Percentiles rank a stretch among this genome's conserved stretches.
phyloP scores from a whole-genome alignment of 2,113 vertebrate species.

The Nibea albiflora region DNA sequence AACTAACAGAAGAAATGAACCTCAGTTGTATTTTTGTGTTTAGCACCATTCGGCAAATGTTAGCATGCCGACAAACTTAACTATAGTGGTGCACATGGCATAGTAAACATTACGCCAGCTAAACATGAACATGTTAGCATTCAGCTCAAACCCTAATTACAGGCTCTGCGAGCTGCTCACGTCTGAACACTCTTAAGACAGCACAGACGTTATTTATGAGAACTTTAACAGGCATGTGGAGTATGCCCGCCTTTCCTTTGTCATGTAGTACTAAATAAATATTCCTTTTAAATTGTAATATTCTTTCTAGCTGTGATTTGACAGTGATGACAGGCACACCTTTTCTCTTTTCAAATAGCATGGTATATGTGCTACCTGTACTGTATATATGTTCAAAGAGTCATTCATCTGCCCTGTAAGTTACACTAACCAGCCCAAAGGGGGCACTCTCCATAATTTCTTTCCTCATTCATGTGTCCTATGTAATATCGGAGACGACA shows the following conservation, averaged over 20 bases:
- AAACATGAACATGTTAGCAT: not conserved
- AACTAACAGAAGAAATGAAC: not conserved
- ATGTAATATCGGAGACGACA: constrained; percentile 27
- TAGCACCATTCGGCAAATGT: not conserved
- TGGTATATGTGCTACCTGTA: not conserved
- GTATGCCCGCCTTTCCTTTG: not conserved
- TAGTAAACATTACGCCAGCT: not conserved
- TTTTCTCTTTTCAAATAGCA: not conserved
- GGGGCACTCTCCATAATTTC: constrained; percentile 35
- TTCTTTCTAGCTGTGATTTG: not conserved
- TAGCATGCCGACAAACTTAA: not conserved
- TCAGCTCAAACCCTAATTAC: not conserved
- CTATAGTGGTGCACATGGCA: not conserved
- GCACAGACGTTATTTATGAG: not conserved
- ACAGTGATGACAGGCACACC: not conserved
- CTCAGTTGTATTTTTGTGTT: not conserved
- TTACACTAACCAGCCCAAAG: constrained; percentile 26
- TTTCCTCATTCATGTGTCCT: constrained; percentile 52
- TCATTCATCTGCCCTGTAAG: not conserved
- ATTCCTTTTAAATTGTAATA: not conserved
- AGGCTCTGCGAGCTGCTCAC: not conserved
- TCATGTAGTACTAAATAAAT: not conserved
- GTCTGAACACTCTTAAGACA: too few relatives aligned
- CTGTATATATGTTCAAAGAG: not conserved
- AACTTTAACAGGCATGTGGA: not conserved